Evolutionary conservation across 2,113 vertebrate genomes (phyloP), one percentile per base, ranked within the genome.

Genomic region (Cyprinodon tularosa): DNA sequence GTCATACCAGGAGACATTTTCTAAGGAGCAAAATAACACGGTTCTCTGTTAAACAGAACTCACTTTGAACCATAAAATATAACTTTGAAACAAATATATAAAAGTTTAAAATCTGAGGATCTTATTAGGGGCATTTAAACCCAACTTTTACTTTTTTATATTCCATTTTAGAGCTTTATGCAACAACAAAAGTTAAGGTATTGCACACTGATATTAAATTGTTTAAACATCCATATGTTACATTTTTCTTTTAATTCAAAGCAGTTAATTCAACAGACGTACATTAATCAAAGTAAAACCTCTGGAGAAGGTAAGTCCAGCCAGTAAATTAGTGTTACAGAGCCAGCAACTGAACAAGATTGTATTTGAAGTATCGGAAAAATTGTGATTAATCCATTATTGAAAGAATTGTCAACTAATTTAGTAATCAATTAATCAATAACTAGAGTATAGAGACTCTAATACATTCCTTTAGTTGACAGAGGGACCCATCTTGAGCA

Each of bases 331-430:
- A 13, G 3, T 68, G 64, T 61, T 65, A 1, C 48, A 8, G 3
- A 48, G 81, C 80, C 83, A 83, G n/a, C 88, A 81, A 71, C 59
- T 84, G 88, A 71, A 17, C 64, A 6, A 40, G 40, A 57, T n/a
- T 65, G 40, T 22, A 22, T 72, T 17, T 20, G 14, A 40, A 44
- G 29, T 29, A 29, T 29, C 29, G 29, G 29, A 29, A 29, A 29
- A 29, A 29, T 29, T 29, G 29, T 29, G 29, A 29, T 29, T 29
- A 29, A 29, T 29, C 29, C 29, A 29, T 29, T 29, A 29, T 29
- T 29, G 29, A 29, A 29, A 29, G 29, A 29, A 29, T 29, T 29
- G 29, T 29, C 29, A 29, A 29, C 29, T 29, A 29, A 29, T 29
- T 29, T 29, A 29, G 29, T 29, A 29, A 29, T 29, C 29, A 29